Evolutionary conservation across 2,888 invertebrate genomes (phyloP).

Genomic region (Synanthedon myopaeformis): DNA sequence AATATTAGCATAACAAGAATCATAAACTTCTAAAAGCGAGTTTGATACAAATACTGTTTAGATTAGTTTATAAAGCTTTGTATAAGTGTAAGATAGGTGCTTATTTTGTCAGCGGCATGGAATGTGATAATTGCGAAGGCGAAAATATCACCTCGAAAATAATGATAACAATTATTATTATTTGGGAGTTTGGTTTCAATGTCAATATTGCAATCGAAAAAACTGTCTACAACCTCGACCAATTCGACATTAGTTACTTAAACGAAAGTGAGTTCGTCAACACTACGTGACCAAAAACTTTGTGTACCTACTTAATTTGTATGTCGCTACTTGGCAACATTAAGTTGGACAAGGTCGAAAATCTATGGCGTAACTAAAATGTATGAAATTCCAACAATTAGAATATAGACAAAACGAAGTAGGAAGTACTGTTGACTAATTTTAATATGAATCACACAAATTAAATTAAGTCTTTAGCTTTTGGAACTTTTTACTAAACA

Average conservation of each 20-base stretch:
- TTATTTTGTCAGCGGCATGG: too few species aligned
- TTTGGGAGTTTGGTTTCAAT: slow-evolving; percentile 21
- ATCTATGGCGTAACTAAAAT: slow-evolving; percentile 18
- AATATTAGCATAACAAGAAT: too few species aligned
- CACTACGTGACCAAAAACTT: slow-evolving; percentile 36
- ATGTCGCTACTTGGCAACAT: slow-evolving; percentile 15
- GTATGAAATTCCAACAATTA: too few species aligned
- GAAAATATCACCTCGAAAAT: background rate
- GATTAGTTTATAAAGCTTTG: too few species aligned
- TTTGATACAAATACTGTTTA: too few species aligned
- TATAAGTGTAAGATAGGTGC: background rate
- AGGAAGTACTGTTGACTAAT: too few species aligned
- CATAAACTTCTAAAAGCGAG: too few species aligned
- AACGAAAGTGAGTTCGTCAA: slow-evolving; percentile 40
- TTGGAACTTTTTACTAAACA: too few species aligned
- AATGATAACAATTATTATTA: background rate
- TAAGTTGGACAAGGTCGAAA: slow-evolving; percentile 40
- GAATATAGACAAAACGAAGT: too few species aligned
- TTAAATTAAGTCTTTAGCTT: too few species aligned
- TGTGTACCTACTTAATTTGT: slow-evolving; percentile 25
- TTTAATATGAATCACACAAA: too few species aligned
- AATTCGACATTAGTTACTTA: slow-evolving; percentile 22
- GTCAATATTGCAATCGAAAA: slow-evolving; percentile 22
- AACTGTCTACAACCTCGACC: slow-evolving; percentile 22
- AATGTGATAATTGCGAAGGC: background rate